Evolutionary conservation across 2,113 vertebrate genomes (phyloP).

Genomic region (Myiagra hebetior): DNA sequence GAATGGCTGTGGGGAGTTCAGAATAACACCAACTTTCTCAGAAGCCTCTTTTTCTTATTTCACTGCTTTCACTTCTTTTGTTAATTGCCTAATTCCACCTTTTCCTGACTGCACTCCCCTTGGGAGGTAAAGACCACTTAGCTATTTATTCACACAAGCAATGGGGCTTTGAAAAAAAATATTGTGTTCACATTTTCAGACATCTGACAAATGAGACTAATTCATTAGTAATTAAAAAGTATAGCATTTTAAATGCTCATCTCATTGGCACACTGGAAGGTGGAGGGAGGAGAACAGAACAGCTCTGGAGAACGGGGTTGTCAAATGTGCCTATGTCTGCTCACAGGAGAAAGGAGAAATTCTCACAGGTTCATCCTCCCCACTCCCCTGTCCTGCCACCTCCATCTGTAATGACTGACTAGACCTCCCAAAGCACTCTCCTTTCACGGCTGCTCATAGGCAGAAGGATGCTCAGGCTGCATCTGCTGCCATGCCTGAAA

Average conservation of each 20-base stretch:
- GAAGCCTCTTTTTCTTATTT: conserved; percentile 48
- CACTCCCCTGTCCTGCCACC: neutral
- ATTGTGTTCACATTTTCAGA: conserved; percentile 42
- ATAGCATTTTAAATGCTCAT: conserved; percentile 23
- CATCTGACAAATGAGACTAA: conserved; percentile 45
- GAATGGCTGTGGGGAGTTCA: conserved; percentile 35
- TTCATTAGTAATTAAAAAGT: conserved; percentile 58
- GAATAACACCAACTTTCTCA: conserved; percentile 20
- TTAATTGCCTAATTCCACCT: conserved; percentile 65
- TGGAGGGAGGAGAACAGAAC: neutral
- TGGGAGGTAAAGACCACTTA: conserved; percentile 44
- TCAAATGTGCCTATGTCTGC: neutral
- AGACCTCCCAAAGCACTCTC: neutral
- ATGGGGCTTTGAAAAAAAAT: conserved; percentile 20
- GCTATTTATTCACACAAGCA: conserved; percentile 56
- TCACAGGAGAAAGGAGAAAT: neutral
- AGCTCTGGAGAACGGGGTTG: neutral
- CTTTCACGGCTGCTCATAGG: neutral
- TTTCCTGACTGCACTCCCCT: conserved; percentile 4
- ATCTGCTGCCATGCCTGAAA: neutral
- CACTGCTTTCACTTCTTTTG: conserved; percentile 36
- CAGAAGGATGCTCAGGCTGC: neutral
- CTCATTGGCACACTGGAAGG: neutral
- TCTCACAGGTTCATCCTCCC: neutral
- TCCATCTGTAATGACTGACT: neutral